These are phyloP conservation scores for Pycnonotus jocosus DNA, from an alignment of 2,113 vertebrate species.

Conservation along the genomic window DNA sequence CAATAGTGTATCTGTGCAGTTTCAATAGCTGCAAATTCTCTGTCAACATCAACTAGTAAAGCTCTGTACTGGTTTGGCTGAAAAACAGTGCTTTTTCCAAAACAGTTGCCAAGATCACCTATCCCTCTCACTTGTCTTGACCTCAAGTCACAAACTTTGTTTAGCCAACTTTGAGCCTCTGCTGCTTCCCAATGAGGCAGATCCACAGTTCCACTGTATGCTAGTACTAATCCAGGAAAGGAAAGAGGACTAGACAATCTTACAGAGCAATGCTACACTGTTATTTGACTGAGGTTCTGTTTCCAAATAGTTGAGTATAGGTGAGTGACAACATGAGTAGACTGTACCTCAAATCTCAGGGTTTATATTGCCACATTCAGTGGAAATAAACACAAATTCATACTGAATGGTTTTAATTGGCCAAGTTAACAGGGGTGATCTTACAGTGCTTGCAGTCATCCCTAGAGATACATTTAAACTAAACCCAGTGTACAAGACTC, in stretches of 20 bases:
- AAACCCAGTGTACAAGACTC: background rate
- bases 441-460: background rate
- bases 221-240: background rate
- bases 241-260: background rate
- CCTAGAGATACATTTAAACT: background rate
- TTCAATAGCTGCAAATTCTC: background rate
- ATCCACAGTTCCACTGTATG: background rate
- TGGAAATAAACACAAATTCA: background rate
- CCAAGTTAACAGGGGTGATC: background rate
- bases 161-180: background rate
- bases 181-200: background rate
- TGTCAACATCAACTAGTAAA: background rate
- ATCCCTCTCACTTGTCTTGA: background rate
- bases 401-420: background rate
- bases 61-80: background rate
- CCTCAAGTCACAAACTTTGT: background rate
- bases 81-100: background rate
- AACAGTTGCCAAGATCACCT: background rate
- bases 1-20: accelerated
- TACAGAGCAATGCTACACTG: background rate
- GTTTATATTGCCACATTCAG: background rate
- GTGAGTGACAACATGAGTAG: background rate
- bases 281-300: background rate
- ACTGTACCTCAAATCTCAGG: background rate
- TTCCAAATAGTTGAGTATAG: background rate